Evolutionary conservation across 2,113 vertebrate species (phyloP).

Genomic region (Rallus limicola): DNA sequence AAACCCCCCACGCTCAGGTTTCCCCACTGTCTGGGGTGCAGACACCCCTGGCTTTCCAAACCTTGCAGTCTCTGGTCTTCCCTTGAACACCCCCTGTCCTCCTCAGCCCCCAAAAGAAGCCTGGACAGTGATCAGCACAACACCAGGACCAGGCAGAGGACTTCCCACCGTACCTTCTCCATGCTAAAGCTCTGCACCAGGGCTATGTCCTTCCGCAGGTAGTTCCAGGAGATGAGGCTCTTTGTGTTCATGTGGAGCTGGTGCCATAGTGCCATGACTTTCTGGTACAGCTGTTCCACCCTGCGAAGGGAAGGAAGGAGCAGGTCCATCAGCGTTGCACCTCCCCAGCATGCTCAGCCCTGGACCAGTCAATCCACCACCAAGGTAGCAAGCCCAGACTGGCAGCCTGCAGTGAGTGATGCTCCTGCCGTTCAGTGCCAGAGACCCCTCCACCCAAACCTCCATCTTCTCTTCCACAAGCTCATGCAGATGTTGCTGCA

Average conservation of each 20-base stretch:
- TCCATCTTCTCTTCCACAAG: neutral
- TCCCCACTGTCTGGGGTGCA: neutral
- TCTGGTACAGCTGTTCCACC: conserved; percentile 95
- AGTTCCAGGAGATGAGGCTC: conserved; percentile 95
- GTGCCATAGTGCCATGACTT: conserved; percentile 97
- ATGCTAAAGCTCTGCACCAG: conserved; percentile 88
- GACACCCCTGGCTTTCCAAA: neutral
- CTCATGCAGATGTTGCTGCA: neutral
- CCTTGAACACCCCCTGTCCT: neutral
- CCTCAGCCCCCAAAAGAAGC: neutral
- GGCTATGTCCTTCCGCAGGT: conserved; percentile 89
- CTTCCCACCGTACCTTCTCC: conserved; percentile 80
- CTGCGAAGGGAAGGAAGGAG: conserved; percentile 71
- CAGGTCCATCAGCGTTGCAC: neutral
- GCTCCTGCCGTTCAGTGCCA: neutral
- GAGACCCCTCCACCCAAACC: neutral
- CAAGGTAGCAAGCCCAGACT: neutral
- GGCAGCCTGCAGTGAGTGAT: fast-evolving
- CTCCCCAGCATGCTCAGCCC: neutral
- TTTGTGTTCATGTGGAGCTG: conserved; percentile 96
- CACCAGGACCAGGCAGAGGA: neutral
- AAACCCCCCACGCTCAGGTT: neutral
- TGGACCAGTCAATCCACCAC: neutral
- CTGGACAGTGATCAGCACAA: neutral
- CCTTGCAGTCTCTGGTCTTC: neutral